Evolutionary conservation across 2,888 invertebrate species (phyloP).

Genomic region (Villa cingulata): DNA sequence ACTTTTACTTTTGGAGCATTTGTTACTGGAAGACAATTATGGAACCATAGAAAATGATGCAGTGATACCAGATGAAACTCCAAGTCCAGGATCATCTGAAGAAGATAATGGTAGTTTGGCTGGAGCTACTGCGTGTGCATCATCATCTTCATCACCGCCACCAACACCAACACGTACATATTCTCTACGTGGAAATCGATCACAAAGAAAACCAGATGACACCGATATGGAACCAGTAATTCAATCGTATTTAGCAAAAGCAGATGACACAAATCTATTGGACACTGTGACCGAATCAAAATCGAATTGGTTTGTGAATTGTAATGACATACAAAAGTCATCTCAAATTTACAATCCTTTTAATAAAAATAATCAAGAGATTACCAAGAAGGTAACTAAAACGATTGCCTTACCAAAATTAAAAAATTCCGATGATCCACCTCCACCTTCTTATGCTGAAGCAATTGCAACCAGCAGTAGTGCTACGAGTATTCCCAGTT

Average conservation of each 20-base stretch:
- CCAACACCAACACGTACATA: slow-evolving; percentile 9
- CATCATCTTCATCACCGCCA: too few species aligned
- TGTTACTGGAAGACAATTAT: slow-evolving; percentile 55
- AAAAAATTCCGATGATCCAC: slow-evolving; percentile 26
- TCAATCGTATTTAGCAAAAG: slow-evolving; percentile 9
- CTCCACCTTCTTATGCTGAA: slow-evolving; percentile 33
- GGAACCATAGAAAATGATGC: slow-evolving; percentile 40
- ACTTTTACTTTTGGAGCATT: slow-evolving; percentile 48
- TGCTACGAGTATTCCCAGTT: background rate
- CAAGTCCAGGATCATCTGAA: slow-evolving; percentile 39
- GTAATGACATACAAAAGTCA: slow-evolving; percentile 1
- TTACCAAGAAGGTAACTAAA: slow-evolving; percentile 6
- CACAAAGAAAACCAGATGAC: background rate
- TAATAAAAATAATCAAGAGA: slow-evolving; percentile 11
- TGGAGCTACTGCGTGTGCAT: slow-evolving; percentile 8
- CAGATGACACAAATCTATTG: background rate
- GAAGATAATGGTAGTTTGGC: slow-evolving; percentile 25
- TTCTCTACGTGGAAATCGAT: background rate
- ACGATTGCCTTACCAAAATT: slow-evolving; percentile 20
- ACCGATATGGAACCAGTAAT: slow-evolving; percentile 1
- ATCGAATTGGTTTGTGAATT: slow-evolving; percentile 30
- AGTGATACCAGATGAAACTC: slow-evolving; percentile 25
- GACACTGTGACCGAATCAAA: slow-evolving; percentile 19
- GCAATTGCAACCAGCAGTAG: slow-evolving; percentile 21
- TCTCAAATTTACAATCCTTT: slow-evolving; percentile 3